A percentile compares a stretch with the other conserved stretches of the same genome.
Conservation (phyloP, 1,140 invertebrate genomes). For the Atta cephalotes region DNA sequence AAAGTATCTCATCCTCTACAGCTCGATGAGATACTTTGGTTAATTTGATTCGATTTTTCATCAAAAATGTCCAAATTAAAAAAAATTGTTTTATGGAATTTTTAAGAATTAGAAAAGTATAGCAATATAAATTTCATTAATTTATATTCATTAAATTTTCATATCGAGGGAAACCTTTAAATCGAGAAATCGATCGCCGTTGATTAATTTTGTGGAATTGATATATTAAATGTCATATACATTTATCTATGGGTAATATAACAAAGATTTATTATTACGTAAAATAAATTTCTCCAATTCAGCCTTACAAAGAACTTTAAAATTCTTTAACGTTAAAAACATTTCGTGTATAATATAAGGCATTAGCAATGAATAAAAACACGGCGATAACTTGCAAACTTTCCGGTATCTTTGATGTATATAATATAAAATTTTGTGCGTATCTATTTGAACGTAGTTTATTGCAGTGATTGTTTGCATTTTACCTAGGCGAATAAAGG, state of each 20-base stretch:
- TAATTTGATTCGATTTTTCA: background rate
- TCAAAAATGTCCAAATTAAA: background rate
- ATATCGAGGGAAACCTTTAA: background rate
- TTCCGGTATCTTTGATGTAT: conserved; percentile 18
- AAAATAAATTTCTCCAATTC: background rate
- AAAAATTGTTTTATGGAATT: background rate
- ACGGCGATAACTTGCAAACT: background rate
- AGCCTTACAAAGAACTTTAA: background rate
- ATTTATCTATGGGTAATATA: background rate
- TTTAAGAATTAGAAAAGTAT: background rate
- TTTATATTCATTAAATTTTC: background rate
- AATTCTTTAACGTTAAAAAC: too few species aligned
- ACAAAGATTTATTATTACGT: background rate
- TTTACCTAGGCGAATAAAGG: conserved; percentile 17
- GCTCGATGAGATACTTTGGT: background rate
- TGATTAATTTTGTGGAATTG: background rate
- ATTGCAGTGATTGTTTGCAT: conserved; percentile 31
- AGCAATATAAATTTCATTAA: background rate
- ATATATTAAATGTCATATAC: background rate
- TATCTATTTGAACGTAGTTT: conserved; percentile 37
- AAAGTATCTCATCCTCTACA: background rate
- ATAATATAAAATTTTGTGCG: background rate
- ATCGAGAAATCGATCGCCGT: background rate
- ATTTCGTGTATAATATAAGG: background rate
- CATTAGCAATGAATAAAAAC: too few species aligned